These are phyloP conservation scores for Nesogale talazaci DNA, from an alignment of 2,113 vertebrate genomes.

Conservation along the genomic window DNA sequence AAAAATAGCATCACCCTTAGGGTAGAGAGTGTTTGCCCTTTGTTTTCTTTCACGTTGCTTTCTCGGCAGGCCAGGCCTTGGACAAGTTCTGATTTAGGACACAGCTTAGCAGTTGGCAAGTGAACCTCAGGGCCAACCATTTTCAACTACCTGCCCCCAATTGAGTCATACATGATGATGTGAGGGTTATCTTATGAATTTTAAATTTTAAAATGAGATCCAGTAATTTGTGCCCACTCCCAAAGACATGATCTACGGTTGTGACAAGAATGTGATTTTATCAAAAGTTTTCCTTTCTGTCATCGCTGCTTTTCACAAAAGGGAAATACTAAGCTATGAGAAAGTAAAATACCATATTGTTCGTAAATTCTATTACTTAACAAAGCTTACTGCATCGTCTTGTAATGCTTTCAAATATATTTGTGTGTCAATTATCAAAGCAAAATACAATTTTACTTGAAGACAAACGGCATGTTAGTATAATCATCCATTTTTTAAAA, in stretches of 20 bases:
- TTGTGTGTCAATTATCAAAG: slow-evolving; percentile 40
- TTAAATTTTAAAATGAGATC: background rate
- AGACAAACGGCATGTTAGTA: background rate
- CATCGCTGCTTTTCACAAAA: slow-evolving; percentile 48
- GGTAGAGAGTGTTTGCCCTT: background rate
- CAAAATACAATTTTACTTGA: background rate
- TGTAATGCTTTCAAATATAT: slow-evolving; percentile 69
- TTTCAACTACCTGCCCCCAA: slow-evolving; percentile 29
- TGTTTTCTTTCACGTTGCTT: background rate
- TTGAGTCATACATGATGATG: slow-evolving; percentile 21
- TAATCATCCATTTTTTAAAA: background rate
- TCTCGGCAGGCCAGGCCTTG: background rate
- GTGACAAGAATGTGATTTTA: background rate
- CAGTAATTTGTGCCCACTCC: background rate
- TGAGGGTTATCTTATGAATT: background rate
- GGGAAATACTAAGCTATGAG: slow-evolving; percentile 60
- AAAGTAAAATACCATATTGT: slow-evolving; percentile 69
- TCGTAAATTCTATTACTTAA: slow-evolving; percentile 59
- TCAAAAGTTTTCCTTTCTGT: background rate
- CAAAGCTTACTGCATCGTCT: slow-evolving; percentile 50
- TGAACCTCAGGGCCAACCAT: background rate
- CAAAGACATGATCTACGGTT: background rate
- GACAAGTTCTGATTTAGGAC: background rate
- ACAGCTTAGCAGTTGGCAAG: background rate
- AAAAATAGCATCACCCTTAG: background rate